A percentile compares a stretch with the other conserved stretches of the same genome.
Evolutionary conservation across 2,797 vertebrate genomes (phyloP).

Genomic region (Amniataba percoides): DNA sequence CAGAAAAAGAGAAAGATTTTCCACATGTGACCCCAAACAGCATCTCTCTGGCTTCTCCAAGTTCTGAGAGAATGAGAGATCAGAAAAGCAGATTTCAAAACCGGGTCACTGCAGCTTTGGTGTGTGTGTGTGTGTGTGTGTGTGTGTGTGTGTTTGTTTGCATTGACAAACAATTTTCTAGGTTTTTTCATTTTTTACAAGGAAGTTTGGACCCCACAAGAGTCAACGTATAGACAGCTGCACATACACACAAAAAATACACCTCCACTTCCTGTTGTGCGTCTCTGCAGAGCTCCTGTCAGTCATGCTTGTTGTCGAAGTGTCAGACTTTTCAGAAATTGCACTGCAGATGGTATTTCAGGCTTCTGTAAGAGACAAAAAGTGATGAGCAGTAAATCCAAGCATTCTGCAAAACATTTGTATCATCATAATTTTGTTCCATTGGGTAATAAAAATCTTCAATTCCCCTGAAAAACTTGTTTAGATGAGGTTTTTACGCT

Average conservation of each 20-base stretch:
- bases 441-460: too few relatives aligned
- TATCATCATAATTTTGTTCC: too few relatives aligned
- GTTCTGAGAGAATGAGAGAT: conserved; percentile 54
- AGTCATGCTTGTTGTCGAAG: conserved; percentile 15
- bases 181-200: neutral
- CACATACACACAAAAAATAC: neutral
- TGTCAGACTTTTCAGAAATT: conserved; percentile 1
- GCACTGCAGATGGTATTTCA: too few relatives aligned
- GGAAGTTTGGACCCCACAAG: conserved; percentile 2
- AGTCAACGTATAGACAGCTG: neutral
- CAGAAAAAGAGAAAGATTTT: conserved; percentile 11
- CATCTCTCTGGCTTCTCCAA: neutral
- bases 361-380: too few relatives aligned
- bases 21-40: conserved; percentile 1
- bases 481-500: neutral
- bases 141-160: too few relatives aligned
- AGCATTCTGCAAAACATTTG: too few relatives aligned
- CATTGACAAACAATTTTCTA: neutral
- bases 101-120: conserved; percentile 2
- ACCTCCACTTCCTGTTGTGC: neutral
- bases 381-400: too few relatives aligned
- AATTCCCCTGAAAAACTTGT: neutral
- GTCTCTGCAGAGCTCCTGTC: conserved; percentile 14
- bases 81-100: conserved; percentile 34
- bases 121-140: neutral